These are phyloP conservation scores for Latrodectus elegans DNA, from an alignment of 2,888 invertebrate genomes.

Conservation along the genomic window DNA sequence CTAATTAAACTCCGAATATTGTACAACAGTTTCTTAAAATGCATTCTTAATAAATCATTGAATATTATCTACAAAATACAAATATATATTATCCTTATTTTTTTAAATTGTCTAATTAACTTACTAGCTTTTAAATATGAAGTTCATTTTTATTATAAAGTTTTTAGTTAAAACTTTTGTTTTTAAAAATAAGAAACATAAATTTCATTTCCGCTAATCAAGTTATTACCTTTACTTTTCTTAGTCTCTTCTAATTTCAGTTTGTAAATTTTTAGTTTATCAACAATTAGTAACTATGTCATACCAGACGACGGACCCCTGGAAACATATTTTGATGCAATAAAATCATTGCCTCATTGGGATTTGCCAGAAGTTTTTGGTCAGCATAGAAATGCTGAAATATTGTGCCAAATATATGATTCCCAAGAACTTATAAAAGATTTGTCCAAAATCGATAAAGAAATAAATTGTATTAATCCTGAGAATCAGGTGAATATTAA, in stretches of 20 bases:
- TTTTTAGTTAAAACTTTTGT: neutral
- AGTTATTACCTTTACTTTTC: neutral
- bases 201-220: neutral
- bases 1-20: too few relatives aligned
- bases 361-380: conserved; percentile 92
- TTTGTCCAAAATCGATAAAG: conserved; percentile 85
- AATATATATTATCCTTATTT: too few relatives aligned
- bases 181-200: neutral
- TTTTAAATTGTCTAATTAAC: too few relatives aligned
- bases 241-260: neutral
- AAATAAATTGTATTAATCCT: conserved; percentile 79
- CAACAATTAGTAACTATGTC: conserved; percentile 84
- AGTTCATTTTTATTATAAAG: neutral
- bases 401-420: conserved; percentile 88
- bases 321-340: conserved; percentile 86
- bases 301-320: conserved; percentile 88
- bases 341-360: conserved; percentile 83
- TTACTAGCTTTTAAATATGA: neutral
- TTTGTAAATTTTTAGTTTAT: conserved; percentile 78
- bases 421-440: conserved; percentile 85
- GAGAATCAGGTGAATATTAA: conserved; percentile 81
- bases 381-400: conserved; percentile 92
- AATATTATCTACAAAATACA: too few relatives aligned
- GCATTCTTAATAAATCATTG: too few relatives aligned
- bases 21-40: too few relatives aligned